Conservation (phyloP, 64 coral and sea anemone species). For the Pocillopora verrucosa region DNA sequence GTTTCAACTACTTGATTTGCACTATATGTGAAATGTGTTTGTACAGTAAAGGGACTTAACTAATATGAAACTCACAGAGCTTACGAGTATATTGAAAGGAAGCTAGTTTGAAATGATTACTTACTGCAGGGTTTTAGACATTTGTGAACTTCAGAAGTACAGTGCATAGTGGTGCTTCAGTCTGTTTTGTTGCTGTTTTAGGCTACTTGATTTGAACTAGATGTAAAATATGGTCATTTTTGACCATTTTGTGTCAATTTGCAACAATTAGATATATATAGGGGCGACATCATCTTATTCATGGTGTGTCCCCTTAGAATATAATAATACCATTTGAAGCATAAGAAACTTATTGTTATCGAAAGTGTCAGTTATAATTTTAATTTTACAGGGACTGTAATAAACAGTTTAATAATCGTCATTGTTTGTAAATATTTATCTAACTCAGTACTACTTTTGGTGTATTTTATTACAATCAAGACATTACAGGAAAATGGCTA, state of each 20-base stretch:
- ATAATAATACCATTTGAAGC: constrained; percentile 32
- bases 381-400: constrained; percentile 46
- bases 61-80: too few relatives aligned
- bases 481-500: not conserved
- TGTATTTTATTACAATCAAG: not conserved
- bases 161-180: too few relatives aligned
- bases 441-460: constrained; percentile 16
- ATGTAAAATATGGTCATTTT: constrained; percentile 15
- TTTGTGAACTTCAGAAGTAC: too few relatives aligned
- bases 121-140: too few relatives aligned
- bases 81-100: too few relatives aligned
- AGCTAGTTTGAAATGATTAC: too few relatives aligned
- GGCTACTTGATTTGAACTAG: not conserved
- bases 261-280: too few relatives aligned
- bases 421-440: constrained; percentile 48
- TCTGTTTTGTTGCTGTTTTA: constrained; percentile 32
- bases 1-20: too few relatives aligned
- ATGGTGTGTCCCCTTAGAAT: too few relatives aligned
- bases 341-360: constrained; percentile 38
- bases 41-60: too few relatives aligned
- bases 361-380: constrained; percentile 37
- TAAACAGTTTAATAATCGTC: constrained; percentile 34
- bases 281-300: too few relatives aligned
- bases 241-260: constrained; percentile 40
- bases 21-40: too few relatives aligned